These are phyloP conservation scores for Tychaedon coryphoeus DNA, from an alignment of 2,113 vertebrate species.

Conservation along the genomic window DNA sequence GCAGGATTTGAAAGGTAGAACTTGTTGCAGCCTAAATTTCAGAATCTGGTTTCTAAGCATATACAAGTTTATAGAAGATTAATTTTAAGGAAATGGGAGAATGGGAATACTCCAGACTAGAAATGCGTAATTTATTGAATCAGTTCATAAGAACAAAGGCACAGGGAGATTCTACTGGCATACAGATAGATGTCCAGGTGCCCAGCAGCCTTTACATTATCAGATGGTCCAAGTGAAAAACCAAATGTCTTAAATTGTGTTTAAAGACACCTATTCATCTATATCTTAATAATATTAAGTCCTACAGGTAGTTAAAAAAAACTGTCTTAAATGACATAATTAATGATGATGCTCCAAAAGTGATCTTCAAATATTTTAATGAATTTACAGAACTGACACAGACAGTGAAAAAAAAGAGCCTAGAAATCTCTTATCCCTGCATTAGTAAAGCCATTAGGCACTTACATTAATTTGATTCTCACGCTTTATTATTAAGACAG, in stretches of 20 bases:
- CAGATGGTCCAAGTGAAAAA: background rate
- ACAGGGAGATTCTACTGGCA: background rate
- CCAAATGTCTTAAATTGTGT: background rate
- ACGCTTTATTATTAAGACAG: background rate
- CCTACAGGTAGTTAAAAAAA: background rate
- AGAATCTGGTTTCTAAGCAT: background rate
- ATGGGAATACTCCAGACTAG: background rate
- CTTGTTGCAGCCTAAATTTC: background rate
- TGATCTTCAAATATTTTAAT: background rate
- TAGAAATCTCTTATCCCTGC: background rate
- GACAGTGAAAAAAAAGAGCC: background rate
- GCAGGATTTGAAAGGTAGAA: background rate
- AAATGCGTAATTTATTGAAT: background rate
- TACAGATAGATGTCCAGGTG: too few relatives aligned
- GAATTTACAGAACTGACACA: background rate
- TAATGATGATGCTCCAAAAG: background rate
- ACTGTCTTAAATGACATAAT: background rate
- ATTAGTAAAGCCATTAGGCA: background rate
- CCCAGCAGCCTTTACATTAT: background rate
- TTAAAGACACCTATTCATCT: background rate
- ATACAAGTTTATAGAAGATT: background rate
- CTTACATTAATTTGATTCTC: background rate
- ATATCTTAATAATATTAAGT: background rate
- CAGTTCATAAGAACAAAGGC: background rate
- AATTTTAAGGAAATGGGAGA: background rate